A percentile compares a stretch with the other conserved stretches of the same genome.
Evolutionary conservation across 2,797 vertebrate genomes (phyloP).

Genomic region (Arctocebus calabarensis): DNA sequence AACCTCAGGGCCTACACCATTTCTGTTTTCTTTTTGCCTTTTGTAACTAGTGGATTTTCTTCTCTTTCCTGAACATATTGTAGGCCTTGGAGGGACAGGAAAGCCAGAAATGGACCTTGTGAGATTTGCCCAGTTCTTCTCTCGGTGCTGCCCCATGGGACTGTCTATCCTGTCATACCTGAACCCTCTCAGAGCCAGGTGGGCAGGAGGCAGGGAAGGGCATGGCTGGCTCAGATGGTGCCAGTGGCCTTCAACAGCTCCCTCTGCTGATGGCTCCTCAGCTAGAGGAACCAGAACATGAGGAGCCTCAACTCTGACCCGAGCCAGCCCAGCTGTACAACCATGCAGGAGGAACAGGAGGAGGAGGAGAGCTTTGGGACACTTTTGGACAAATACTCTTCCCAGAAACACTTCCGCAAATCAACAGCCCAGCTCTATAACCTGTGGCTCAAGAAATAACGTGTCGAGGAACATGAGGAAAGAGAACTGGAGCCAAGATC

Average conservation of each 20-base stretch:
- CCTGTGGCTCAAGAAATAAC: constrained; percentile 72
- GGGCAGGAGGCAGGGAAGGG: not conserved
- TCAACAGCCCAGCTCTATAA: constrained; percentile 85
- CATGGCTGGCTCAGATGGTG: fast-evolving
- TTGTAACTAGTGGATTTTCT: not conserved
- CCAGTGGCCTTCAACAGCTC: constrained; percentile 39
- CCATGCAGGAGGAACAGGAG: not conserved
- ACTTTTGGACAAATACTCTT: constrained; percentile 87
- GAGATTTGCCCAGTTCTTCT: constrained; percentile 62
- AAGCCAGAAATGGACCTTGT: constrained; percentile 34
- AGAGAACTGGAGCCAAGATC: constrained; percentile 58
- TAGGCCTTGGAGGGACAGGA: not conserved
- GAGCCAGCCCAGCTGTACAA: not conserved
- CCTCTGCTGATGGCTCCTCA: not conserved
- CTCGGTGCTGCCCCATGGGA: not conserved
- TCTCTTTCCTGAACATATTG: not conserved
- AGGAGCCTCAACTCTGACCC: not conserved
- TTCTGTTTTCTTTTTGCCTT: not conserved
- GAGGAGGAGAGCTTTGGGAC: constrained; percentile 88
- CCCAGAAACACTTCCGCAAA: constrained; percentile 90
- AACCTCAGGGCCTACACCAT: not conserved
- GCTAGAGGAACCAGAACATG: not conserved
- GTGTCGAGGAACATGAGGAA: constrained; percentile 75
- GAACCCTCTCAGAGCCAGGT: not conserved
- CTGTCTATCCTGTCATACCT: not conserved